A percentile compares a stretch with the other conserved stretches of the same genome.
phyloP scores from a whole-genome alignment of 2,888 invertebrate species.

The Cerastis leucographa region DNA sequence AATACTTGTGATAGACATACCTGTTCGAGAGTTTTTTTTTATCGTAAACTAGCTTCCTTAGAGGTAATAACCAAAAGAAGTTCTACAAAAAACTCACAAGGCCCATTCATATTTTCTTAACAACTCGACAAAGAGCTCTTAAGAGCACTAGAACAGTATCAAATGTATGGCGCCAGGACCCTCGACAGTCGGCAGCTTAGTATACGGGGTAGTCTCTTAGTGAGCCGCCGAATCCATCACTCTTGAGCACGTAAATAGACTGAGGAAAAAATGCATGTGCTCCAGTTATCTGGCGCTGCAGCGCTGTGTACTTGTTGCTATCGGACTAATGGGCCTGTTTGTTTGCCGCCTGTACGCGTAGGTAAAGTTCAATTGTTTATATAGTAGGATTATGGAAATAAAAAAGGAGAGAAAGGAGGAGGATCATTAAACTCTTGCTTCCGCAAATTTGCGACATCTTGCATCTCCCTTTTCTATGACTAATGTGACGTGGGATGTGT shows the following conservation, averaged over 20 bases:
- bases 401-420: no score
- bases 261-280: slow-evolving; percentile 84
- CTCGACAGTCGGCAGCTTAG: slow-evolving; percentile 68
- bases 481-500: slow-evolving; percentile 27
- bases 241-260: slow-evolving; percentile 81
- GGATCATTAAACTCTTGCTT: not conserved
- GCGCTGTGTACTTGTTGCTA: slow-evolving; percentile 65
- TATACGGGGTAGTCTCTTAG: slow-evolving; percentile 73
- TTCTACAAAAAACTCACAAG: slow-evolving; percentile 45
- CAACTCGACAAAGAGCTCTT: slow-evolving; percentile 67
- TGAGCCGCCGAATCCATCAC: slow-evolving; percentile 79
- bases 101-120: slow-evolving; percentile 55
- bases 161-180: slow-evolving; percentile 79
- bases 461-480: slow-evolving; percentile 7
- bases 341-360: slow-evolving; percentile 43
- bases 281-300: slow-evolving; percentile 73
- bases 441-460: slow-evolving; percentile 5
- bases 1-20: not conserved
- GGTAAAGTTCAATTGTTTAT: slow-evolving; percentile 15
- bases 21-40: not conserved
- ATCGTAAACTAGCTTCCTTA: not conserved
- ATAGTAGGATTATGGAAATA: not conserved
- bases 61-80: slow-evolving; percentile 23
- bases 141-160: slow-evolving; percentile 69
- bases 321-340: slow-evolving; percentile 72